Percentiles rank a stretch among this genome's conserved stretches.
Conservation (phyloP, 2,113 vertebrate species). For the Pterophyllum scalare region DNA sequence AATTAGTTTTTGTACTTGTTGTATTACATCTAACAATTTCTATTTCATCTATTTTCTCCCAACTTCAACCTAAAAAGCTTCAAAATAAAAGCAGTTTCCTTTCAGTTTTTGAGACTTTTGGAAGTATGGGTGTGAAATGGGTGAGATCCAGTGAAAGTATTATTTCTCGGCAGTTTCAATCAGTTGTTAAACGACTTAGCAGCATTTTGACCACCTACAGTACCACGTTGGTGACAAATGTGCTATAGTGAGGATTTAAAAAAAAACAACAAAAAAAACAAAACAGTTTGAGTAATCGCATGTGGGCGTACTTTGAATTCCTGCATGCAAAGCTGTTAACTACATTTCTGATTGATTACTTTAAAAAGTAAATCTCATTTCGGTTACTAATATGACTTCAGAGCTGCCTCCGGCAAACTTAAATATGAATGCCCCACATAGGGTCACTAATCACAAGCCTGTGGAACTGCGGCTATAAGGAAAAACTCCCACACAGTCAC, state of each 20-base stretch:
- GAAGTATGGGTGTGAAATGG: constrained; percentile 7
- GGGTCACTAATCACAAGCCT: constrained; percentile 32
- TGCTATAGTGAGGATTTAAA: background rate
- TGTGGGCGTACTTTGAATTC: background rate
- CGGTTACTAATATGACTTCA: constrained; percentile 50
- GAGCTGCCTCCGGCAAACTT: constrained; percentile 4
- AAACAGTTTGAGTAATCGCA: background rate
- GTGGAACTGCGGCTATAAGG: constrained; percentile 46
- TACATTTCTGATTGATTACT: constrained; percentile 25
- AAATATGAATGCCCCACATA: constrained; percentile 29
- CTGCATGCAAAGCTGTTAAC: constrained; percentile 24
- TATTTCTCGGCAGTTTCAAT: background rate
- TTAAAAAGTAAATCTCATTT: constrained; percentile 44
- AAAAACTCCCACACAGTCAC: constrained; percentile 7
- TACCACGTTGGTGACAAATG: background rate
- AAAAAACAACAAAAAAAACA: no score
- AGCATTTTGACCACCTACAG: constrained; percentile 17
- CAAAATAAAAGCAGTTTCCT: constrained; percentile 2
- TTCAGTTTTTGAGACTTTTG: background rate
- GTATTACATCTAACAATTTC: background rate
- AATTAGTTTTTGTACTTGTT: background rate
- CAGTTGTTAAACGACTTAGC: background rate
- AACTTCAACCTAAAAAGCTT: background rate
- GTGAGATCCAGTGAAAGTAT: constrained; percentile 1
- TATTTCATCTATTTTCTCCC: background rate